phyloP scores from a whole-genome alignment of 2,888 invertebrate species.

The Machimus atricapillus region DNA sequence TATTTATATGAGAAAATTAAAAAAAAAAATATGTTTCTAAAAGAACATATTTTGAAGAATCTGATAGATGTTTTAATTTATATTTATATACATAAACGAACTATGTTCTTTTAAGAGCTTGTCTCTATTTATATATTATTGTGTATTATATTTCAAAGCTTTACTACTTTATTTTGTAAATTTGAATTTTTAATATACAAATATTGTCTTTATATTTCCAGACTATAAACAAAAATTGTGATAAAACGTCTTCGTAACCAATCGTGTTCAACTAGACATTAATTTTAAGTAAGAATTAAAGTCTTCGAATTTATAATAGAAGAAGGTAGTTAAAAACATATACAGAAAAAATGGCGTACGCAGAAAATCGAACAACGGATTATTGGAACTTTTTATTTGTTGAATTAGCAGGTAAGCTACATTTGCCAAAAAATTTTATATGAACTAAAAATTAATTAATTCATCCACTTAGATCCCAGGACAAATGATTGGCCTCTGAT shows the following conservation, averaged over 20 bases:
- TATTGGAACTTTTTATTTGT: constrained; percentile 71
- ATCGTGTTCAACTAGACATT: constrained; percentile 9
- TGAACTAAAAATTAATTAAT: not conserved
- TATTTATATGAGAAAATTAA: not conserved
- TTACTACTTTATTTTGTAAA: not conserved
- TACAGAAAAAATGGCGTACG: constrained; percentile 64
- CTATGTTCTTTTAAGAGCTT: not conserved
- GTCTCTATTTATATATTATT: not conserved
- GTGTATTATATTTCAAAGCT: not conserved
- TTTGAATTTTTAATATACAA: not conserved
- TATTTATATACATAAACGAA: not conserved
- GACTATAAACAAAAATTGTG: constrained; percentile 7
- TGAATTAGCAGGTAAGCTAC: constrained; percentile 70
- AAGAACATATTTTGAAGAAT: not conserved
- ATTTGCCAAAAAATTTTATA: not conserved
- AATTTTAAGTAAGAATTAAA: constrained; percentile 7
- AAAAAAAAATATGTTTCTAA: not conserved
- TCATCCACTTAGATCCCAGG: constrained; percentile 65
- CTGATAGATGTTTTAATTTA: too few species aligned
- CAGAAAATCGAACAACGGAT: constrained; percentile 69
- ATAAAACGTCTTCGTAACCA: not conserved
- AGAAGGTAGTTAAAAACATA: not conserved
- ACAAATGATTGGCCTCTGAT: constrained; percentile 74
- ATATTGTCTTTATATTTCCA: not conserved
- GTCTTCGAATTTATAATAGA: not conserved